These are phyloP conservation scores for Gambusia affinis DNA, from an alignment of 2,113 vertebrate species.

Conservation along the genomic window DNA sequence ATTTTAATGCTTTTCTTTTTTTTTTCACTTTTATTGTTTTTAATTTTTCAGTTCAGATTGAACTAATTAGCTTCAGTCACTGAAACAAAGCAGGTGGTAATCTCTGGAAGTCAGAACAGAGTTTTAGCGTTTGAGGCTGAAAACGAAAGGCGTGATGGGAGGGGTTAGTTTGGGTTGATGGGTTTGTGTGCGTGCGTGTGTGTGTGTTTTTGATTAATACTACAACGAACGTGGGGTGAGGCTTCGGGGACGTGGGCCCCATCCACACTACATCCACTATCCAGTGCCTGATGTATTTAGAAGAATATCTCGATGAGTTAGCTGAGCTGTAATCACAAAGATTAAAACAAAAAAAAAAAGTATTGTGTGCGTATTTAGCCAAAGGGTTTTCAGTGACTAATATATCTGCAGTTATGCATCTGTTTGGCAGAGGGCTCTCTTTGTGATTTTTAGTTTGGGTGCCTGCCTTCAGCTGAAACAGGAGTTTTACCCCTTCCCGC, in stretches of 20 bases:
- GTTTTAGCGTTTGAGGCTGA: slow-evolving; percentile 47
- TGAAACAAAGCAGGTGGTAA: slow-evolving; percentile 43
- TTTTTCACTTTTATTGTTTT: slow-evolving; percentile 55
- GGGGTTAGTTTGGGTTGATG: slow-evolving; percentile 58
- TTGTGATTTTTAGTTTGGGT: slow-evolving; percentile 68
- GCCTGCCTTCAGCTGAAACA: slow-evolving; percentile 64
- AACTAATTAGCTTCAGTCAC: slow-evolving; percentile 64
- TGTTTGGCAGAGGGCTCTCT: slow-evolving; percentile 67
- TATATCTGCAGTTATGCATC: slow-evolving; percentile 74
- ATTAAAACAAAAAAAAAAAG: slow-evolving; percentile 64
- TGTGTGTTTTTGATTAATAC: slow-evolving; percentile 56
- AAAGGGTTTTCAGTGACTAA: slow-evolving; percentile 79
- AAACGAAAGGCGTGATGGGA: slow-evolving; percentile 44
- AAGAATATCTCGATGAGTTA: slow-evolving; percentile 71
- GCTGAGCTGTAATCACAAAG: slow-evolving; percentile 79
- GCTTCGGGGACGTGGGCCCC: slow-evolving; percentile 66
- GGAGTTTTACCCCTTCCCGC: slow-evolving; percentile 53
- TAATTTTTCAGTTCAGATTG: slow-evolving; percentile 54
- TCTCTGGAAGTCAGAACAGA: slow-evolving; percentile 45
- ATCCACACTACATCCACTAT: slow-evolving; percentile 73
- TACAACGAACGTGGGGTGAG: slow-evolving; percentile 75
- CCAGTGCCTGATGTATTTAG: slow-evolving; percentile 83
- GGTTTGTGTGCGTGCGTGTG: slow-evolving; percentile 40
- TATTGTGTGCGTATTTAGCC: slow-evolving; percentile 83
- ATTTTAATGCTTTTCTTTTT: slow-evolving; percentile 33